Percentiles rank a stretch among this genome's conserved stretches.
These are phyloP conservation scores for Tetramorium simillimum DNA, from an alignment of 1,140 invertebrate species.

Conservation along the genomic window DNA sequence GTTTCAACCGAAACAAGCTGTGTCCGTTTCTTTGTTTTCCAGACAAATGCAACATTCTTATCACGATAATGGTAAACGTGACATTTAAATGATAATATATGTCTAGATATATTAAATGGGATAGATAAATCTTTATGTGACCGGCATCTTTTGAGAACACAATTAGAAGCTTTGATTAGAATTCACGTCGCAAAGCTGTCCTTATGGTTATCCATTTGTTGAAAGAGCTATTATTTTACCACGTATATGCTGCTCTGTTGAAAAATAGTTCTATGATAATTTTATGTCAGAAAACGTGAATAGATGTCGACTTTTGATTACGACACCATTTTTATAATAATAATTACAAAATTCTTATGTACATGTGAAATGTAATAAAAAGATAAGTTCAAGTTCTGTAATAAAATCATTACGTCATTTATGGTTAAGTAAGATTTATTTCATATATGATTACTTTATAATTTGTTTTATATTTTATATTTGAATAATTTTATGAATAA, in stretches of 20 bases:
- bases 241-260: too few relatives aligned
- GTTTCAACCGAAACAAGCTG: constrained; percentile 37
- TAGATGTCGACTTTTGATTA: neutral
- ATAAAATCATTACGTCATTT: neutral
- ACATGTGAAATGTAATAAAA: neutral
- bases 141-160: neutral
- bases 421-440: neutral
- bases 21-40: constrained; percentile 41
- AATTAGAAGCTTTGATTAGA: neutral
- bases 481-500: neutral
- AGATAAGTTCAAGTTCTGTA: neutral
- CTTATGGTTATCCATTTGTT: neutral
- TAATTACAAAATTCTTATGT: neutral
- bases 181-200: neutral
- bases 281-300: constrained; percentile 8
- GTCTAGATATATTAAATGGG: neutral
- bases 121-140: neutral
- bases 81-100: neutral
- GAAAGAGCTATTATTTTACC: neutral
- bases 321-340: neutral
- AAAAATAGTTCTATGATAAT: constrained; percentile 9
- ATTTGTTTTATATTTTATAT: neutral
- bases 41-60: constrained; percentile 22
- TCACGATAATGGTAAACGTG: constrained; percentile 2
- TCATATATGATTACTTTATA: neutral